phyloP scores from a whole-genome alignment of 2,888 invertebrate species.

The Muscina levida region DNA sequence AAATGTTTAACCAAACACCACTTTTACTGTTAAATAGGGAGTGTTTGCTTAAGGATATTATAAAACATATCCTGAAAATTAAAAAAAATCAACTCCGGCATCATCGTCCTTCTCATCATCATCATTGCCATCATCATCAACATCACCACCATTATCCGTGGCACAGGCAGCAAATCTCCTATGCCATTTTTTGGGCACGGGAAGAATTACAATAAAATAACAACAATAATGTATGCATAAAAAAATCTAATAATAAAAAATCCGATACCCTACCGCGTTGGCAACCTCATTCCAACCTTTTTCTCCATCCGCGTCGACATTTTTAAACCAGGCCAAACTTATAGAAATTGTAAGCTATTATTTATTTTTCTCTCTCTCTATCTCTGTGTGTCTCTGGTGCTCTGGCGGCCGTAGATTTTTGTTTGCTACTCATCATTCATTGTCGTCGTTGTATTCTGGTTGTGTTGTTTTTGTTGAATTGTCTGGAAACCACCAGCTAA shows the following conservation, averaged over 20 bases:
- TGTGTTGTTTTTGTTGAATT: neutral
- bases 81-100: neutral
- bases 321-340: constrained; percentile 26
- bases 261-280: constrained; percentile 15
- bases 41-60: constrained; percentile 1
- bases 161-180: neutral
- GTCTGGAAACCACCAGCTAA: constrained; percentile 32
- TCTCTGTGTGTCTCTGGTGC: constrained; percentile 3
- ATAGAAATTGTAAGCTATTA: constrained; percentile 33
- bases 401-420: constrained; percentile 1
- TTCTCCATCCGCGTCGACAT: no score
- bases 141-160: constrained; percentile 1
- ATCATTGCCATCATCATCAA: neutral
- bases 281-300: neutral
- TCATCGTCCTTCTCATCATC: neutral
- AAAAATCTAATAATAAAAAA: constrained; percentile 33
- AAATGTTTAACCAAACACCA: constrained; percentile 26
- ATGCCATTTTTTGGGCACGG: neutral
- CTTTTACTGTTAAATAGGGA: constrained; percentile 5
- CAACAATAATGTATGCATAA: constrained; percentile 13
- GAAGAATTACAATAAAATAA: neutral
- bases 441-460: neutral
- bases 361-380: constrained; percentile 32
- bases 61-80: constrained; percentile 14
- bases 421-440: constrained; percentile 1